Evolutionary conservation across 1,140 invertebrate genomes (phyloP).

Genomic region (Neodiprion virginianus): DNA sequence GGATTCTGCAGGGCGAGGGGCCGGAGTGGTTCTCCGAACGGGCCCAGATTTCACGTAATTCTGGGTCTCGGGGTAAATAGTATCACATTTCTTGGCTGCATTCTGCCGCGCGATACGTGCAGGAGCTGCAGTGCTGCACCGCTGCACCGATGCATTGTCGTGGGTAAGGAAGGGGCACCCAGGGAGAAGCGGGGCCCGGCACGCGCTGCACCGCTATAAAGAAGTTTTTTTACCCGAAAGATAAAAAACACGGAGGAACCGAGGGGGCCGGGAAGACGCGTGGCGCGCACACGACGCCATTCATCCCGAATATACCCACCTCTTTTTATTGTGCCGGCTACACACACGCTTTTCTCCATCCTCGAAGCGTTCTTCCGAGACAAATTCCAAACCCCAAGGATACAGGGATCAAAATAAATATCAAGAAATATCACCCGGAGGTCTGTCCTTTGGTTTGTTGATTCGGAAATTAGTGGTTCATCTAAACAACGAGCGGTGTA

Average conservation of each 20-base stretch:
- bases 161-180: not conserved
- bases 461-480: too few species aligned
- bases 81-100: conserved; percentile 46
- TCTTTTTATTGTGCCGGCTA: not conserved
- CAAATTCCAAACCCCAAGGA: not conserved
- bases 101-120: conserved; percentile 38
- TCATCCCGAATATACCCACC: not conserved
- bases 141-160: conserved; percentile 33
- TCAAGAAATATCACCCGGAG: not conserved
- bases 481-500: too few species aligned
- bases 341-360: not conserved
- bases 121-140: conserved; percentile 32
- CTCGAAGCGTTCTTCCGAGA: not conserved
- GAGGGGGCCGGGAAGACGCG: conserved; percentile 14
- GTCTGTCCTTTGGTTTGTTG: too few species aligned
- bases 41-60: conserved; percentile 48
- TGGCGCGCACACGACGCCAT: conserved; percentile 6
- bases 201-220: conserved; percentile 12
- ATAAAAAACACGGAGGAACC: conserved; percentile 36
- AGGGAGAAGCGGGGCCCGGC: not conserved
- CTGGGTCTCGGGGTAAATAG: conserved; percentile 48
- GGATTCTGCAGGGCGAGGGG: not conserved
- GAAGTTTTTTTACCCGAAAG: conserved; percentile 33
- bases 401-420: not conserved
- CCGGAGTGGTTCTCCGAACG: not conserved